Conservation (phyloP, 2,797 vertebrate genomes). For the Petrocephalus sullivani region DNA sequence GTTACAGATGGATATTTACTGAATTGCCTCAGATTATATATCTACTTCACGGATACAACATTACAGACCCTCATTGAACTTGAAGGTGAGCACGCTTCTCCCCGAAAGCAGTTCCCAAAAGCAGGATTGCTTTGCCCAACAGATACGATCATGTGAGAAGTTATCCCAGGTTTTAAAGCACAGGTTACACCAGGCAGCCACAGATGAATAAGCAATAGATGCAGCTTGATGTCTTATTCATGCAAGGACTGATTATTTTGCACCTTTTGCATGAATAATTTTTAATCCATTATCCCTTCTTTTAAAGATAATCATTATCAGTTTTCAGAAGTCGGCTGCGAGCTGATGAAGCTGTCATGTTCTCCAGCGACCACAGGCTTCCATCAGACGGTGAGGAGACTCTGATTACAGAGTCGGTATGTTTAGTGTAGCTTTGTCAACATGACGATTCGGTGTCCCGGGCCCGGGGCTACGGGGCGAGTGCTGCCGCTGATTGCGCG, state of each 20-base stretch:
- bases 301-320: conserved; percentile 12
- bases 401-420: background rate
- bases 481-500: background rate
- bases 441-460: background rate
- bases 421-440: background rate
- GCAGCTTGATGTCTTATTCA: conserved; percentile 17
- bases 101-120: background rate
- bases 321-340: background rate
- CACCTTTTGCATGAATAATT: conserved; percentile 16
- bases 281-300: conserved; percentile 8
- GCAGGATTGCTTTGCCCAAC: background rate
- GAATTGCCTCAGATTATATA: background rate
- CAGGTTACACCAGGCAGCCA: background rate
- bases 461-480: background rate
- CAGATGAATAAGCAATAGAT: background rate
- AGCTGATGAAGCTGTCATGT: conserved; percentile 10
- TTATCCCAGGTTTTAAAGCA: background rate
- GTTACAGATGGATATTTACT: background rate
- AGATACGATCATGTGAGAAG: conserved; percentile 3
- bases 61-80: background rate
- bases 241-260: conserved; percentile 14
- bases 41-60: background rate
- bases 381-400: background rate
- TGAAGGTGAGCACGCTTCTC: background rate
- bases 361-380: background rate